Evolutionary conservation across 2,888 invertebrate genomes (phyloP).

Genomic region (Pinctada fucata): DNA sequence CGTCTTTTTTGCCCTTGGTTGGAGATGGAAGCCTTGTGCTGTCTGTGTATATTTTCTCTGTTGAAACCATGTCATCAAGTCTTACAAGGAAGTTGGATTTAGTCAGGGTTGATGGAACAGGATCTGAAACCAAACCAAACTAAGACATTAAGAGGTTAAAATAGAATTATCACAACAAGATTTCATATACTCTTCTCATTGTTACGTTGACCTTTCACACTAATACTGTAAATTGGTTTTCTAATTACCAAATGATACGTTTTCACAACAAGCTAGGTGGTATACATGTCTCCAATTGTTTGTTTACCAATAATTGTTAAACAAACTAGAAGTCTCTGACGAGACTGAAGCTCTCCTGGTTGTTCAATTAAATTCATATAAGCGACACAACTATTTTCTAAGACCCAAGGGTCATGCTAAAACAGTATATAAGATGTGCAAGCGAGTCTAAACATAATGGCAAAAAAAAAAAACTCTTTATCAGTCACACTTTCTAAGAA

Average conservation of each 20-base stretch:
- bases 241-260: background rate
- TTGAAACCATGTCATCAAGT: conserved; percentile 66
- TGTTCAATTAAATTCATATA: too few species aligned
- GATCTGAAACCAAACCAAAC: conserved; percentile 59
- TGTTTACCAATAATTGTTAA: background rate
- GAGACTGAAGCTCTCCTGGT: too few species aligned
- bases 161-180: background rate
- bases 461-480: too few species aligned
- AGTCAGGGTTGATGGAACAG: conserved; percentile 67
- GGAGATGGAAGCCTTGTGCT: background rate
- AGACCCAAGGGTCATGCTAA: too few species aligned
- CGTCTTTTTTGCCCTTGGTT: background rate
- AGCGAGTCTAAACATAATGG: too few species aligned
- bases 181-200: too few species aligned
- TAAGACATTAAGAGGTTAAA: background rate
- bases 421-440: too few species aligned
- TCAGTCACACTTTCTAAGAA: too few species aligned
- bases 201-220: too few species aligned
- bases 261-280: too few species aligned
- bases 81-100: conserved; percentile 54
- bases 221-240: background rate
- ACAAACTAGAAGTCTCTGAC: background rate
- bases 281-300: too few species aligned
- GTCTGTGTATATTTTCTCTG: conserved; percentile 61
- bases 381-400: too few species aligned